Evolutionary conservation across 2,888 invertebrate species (phyloP), one percentile per base, ranked within the genome.

Genomic region (Hedychridium roseum): DNA sequence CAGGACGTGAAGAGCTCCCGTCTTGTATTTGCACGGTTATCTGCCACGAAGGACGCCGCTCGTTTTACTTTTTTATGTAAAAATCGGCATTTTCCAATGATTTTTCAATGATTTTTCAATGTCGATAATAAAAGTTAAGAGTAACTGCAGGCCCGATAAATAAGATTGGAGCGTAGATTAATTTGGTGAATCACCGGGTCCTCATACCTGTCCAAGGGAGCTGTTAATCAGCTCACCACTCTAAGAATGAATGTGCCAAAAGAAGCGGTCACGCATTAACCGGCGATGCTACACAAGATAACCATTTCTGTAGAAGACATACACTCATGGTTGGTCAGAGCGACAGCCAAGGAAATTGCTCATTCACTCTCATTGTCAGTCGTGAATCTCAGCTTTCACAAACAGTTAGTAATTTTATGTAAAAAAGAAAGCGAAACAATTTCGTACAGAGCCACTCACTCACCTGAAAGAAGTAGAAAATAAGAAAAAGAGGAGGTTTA

Each of bases 1-100:
- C 45, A 44, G 54, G 50, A 59, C 59, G 66, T 58, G 58, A 66
- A 70, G 68, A 70, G 73, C 73, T 73, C 64, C 73, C 60, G 73
- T 73, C 68, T 71, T 66, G 52, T 68, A 60, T 68, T 72, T 71
- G 49, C 50, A 30, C 43, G 39, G 31, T 43, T 42, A 52, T 48
- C 17, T 16, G 43, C 5, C 26, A 11, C 41, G 32, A 46, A 28
- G 34, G 26, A 45, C 17, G 23, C 27, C n/a, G 34, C 48, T 26
- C 23, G 27, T 21, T 23, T 23, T 9, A 6, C 23, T 23, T 23
- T 23, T 23, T 23, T 9, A 23, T 6, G 5, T 6, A 6, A 23
- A 23, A 23, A 23, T 23, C 23, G 9, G 9, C 9, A 23, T 23
- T 23, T 23, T 6, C 9, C 23, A 9, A 23, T 23, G 23, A 23